These are phyloP conservation scores for Sebastes schlegelii DNA, from an alignment of 2,113 vertebrate species.

Conservation along the genomic window DNA sequence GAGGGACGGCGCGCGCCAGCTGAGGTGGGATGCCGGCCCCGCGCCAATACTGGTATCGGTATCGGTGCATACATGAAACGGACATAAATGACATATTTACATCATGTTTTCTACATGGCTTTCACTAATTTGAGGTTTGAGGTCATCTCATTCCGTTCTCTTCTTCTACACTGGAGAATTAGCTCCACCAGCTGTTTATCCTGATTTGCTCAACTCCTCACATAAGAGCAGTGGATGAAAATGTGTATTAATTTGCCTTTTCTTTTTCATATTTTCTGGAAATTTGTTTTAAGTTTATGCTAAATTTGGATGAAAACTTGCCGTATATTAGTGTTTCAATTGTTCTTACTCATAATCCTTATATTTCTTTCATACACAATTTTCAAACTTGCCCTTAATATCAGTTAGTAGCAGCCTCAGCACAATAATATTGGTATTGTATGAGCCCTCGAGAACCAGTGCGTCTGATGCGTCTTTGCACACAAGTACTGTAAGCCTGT, in stretches of 20 bases:
- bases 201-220: neutral
- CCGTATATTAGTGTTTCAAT: too few species aligned
- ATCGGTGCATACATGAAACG: too few species aligned
- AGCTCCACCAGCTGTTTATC: neutral
- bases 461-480: neutral
- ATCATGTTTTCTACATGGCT: neutral
- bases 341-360: neutral
- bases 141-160: neutral
- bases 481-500: neutral
- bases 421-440: neutral
- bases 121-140: neutral
- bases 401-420: neutral
- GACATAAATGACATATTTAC: neutral
- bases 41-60: too few species aligned
- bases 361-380: neutral
- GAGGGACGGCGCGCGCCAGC: too few species aligned
- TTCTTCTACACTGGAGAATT: neutral
- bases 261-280: neutral
- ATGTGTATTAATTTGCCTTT: neutral
- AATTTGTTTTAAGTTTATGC: neutral
- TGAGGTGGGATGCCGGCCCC: too few species aligned
- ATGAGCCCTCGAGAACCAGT: neutral
- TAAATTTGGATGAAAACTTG: neutral
- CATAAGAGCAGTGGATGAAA: neutral
- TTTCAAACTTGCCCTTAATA: neutral